Evolutionary conservation across 2,113 vertebrate species (phyloP), one percentile per base, ranked within the genome.

Genomic region (Hydrochoerus hydrochaeris): DNA sequence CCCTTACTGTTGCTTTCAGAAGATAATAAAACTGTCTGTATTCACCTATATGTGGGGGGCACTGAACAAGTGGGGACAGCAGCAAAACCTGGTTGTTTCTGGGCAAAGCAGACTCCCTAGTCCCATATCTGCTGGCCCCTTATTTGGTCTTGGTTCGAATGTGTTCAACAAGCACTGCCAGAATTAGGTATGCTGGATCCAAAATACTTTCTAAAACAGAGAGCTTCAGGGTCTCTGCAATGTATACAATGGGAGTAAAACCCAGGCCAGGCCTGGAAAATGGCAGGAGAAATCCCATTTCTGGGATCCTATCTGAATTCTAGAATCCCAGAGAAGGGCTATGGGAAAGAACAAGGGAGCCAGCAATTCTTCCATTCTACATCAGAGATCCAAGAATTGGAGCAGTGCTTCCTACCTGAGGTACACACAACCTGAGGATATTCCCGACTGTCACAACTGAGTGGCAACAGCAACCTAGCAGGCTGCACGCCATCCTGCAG

Each of bases 351-450:
- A 84, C 2, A 30, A 44, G 5, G 46, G 30, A 63, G 26, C 9
- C 57, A 62, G 73, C 6, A 78, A 57, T 12, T 16, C 69, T 19
- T 16, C 19, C 5, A 30, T 3, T 71, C 44, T 14, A 60, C 6
- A 52, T 7, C 14, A 63, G 54, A 28, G 63, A 8, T 7, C 58
- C 67, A 44, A 28, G 7, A 14, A 5, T 28, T 4, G 20, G 46
- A n/a, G 58, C 0, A 7, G 32, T 0, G 4, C 5, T 7, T 10
- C 22, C 30, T 5, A 1, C 54, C 52, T 46, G n/a, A 57, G 24
- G 28, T 35, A n/a, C 16, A 38, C n/a, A 26, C 5, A 0, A 0
- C 11, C 89, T 16, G 3, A 24, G 8, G 35, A 44, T 49, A n/a
- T 35, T n/a, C 49, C 24, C 20, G 54, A 65, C 4, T 26, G 26